phyloP scores from a whole-genome alignment of 2,797 vertebrate species.

The Darevskia mixta region DNA sequence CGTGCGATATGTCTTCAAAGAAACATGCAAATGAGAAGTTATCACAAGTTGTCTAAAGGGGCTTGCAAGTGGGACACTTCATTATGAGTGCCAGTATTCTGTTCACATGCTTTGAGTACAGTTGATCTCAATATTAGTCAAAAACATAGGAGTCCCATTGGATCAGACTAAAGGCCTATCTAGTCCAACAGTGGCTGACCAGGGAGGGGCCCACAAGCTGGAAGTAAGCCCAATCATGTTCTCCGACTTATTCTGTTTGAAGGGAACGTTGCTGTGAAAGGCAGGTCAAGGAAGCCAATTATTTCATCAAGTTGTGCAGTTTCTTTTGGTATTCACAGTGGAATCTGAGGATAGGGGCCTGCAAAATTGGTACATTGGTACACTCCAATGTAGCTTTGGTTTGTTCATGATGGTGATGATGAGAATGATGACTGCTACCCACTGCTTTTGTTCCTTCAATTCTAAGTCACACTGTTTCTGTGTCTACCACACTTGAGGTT shows the following conservation, averaged over 20 bases:
- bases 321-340: background rate
- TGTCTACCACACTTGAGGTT: background rate
- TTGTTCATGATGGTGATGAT: background rate
- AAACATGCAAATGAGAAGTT: background rate
- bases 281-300: background rate
- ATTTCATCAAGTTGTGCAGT: background rate
- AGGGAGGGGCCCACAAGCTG: too few relatives aligned
- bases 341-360: background rate
- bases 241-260: background rate
- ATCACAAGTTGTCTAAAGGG: background rate
- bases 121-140: background rate
- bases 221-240: too few relatives aligned
- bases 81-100: background rate
- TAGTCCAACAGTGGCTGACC: too few relatives aligned
- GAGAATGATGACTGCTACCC: background rate
- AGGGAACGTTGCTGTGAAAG: too few relatives aligned
- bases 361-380: too few relatives aligned
- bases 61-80: background rate
- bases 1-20: conserved; percentile 6
- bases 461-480: background rate
- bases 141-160: too few relatives aligned
- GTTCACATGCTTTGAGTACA: background rate
- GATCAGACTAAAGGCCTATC: too few relatives aligned
- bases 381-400: background rate
- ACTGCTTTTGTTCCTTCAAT: background rate